A percentile compares a stretch with the other conserved stretches of the same genome.
Evolutionary conservation across 1,140 invertebrate species (phyloP).

Genomic region (Lepidurus apus): DNA sequence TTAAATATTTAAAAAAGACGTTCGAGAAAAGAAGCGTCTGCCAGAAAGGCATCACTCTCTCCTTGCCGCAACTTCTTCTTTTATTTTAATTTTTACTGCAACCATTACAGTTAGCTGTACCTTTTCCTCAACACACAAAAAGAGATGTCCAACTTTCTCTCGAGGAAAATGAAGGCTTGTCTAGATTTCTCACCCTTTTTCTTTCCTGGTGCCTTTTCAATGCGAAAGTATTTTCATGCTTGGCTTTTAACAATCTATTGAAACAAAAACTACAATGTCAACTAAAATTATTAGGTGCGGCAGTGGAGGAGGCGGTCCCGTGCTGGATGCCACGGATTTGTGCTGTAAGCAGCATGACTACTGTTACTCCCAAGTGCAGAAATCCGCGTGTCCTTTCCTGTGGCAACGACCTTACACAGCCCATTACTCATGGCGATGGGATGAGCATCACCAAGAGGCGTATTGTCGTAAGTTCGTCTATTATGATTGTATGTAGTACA

Average conservation of each 20-base stretch:
- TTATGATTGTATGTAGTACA: not conserved
- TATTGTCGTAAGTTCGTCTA: constrained; percentile 29
- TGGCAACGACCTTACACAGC: constrained; percentile 31
- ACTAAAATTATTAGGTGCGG: constrained; percentile 29
- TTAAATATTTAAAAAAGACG: not conserved
- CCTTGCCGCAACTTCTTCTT: not conserved
- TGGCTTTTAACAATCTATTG: not conserved
- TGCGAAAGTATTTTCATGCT: not conserved
- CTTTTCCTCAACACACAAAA: not conserved
- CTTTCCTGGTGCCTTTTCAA: not conserved
- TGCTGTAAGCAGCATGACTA: constrained; percentile 33
- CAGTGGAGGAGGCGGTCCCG: constrained; percentile 30
- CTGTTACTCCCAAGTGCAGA: constrained; percentile 29
- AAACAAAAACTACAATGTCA: not conserved
- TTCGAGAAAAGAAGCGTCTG: not conserved
- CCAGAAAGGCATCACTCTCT: constrained; percentile 11
- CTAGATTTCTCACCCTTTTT: not conserved
- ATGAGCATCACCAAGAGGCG: constrained; percentile 28
- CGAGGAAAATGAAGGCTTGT: not conserved
- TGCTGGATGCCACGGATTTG: constrained; percentile 28
- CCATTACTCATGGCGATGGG: constrained; percentile 33
- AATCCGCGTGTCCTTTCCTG: constrained; percentile 11
- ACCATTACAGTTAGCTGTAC: constrained; percentile 20
- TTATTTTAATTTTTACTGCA: not conserved
- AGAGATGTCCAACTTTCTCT: not conserved